Evolutionary conservation across 1,140 invertebrate species (phyloP).

Genomic region (Spodoptera frugiperda): DNA sequence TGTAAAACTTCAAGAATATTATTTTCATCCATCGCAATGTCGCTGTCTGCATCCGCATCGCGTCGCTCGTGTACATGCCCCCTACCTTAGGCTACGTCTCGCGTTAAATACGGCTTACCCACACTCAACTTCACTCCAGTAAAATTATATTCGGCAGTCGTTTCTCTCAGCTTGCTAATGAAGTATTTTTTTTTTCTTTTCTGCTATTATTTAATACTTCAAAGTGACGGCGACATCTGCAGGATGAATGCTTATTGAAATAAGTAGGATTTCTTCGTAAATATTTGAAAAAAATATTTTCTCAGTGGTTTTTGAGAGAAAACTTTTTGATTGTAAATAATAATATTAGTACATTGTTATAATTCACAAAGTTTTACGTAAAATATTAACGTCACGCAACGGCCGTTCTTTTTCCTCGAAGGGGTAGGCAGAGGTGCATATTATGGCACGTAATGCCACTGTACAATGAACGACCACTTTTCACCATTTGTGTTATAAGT

Average conservation of each 20-base stretch:
- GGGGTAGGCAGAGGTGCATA: too few relatives aligned
- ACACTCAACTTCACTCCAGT: slow-evolving; percentile 42
- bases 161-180: slow-evolving; percentile 33
- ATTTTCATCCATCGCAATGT: not conserved
- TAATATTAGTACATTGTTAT: too few relatives aligned
- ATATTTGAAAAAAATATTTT: slow-evolving; percentile 4
- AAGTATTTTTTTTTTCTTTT: slow-evolving; percentile 37
- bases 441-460: too few relatives aligned
- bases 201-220: slow-evolving; percentile 23
- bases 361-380: too few relatives aligned
- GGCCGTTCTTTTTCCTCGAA: too few relatives aligned
- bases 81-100: slow-evolving; percentile 13
- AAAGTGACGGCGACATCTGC: slow-evolving; percentile 10
- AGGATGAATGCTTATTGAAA: slow-evolving; percentile 17
- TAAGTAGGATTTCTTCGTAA: not conserved
- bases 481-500: too few relatives aligned
- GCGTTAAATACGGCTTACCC: slow-evolving; percentile 46
- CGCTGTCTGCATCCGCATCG: not conserved
- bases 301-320: not conserved
- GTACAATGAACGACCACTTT: too few relatives aligned
- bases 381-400: too few relatives aligned
- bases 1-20: too few relatives aligned
- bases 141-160: slow-evolving; percentile 43
- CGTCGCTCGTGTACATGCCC: not conserved
- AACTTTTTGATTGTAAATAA: too few relatives aligned